phyloP scores from a whole-genome alignment of 37 sponge, comb jelly and placozoan species.

The Mnemiopsis leidyi region DNA sequence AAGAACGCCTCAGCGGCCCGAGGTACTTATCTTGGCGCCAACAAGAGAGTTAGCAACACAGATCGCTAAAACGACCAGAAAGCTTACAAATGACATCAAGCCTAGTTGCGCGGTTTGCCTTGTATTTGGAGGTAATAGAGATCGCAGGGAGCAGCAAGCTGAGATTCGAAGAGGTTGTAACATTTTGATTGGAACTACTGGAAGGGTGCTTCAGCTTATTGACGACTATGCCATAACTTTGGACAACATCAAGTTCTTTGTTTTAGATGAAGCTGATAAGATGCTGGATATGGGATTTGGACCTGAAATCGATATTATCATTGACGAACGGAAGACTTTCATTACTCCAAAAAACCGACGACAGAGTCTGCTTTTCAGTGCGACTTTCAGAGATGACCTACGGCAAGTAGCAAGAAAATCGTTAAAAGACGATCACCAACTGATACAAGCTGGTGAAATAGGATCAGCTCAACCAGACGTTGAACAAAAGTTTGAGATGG shows the following conservation, averaged over 20 bases:
- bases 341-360: slow-evolving; percentile 73
- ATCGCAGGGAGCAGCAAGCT: neutral
- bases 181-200: slow-evolving; percentile 86
- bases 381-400: slow-evolving; percentile 89
- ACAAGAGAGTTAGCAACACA: neutral
- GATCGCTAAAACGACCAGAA: neutral
- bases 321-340: slow-evolving; percentile 70
- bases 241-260: slow-evolving; percentile 70
- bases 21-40: neutral
- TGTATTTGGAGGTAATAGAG: neutral
- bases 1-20: neutral
- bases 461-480: neutral
- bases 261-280: slow-evolving; percentile 92
- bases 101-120: neutral
- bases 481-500: neutral
- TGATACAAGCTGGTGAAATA: neutral
- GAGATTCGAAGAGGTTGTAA: slow-evolving; percentile 80
- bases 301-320: slow-evolving; percentile 70
- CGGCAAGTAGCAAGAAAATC: slow-evolving; percentile 72
- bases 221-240: slow-evolving; percentile 74
- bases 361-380: slow-evolving; percentile 96
- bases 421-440: neutral
- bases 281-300: slow-evolving; percentile 96
- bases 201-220: slow-evolving; percentile 82
- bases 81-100: neutral